These are phyloP conservation scores for Emmelina monodactyla DNA, from an alignment of 2,888 invertebrate genomes.

Conservation along the genomic window DNA sequence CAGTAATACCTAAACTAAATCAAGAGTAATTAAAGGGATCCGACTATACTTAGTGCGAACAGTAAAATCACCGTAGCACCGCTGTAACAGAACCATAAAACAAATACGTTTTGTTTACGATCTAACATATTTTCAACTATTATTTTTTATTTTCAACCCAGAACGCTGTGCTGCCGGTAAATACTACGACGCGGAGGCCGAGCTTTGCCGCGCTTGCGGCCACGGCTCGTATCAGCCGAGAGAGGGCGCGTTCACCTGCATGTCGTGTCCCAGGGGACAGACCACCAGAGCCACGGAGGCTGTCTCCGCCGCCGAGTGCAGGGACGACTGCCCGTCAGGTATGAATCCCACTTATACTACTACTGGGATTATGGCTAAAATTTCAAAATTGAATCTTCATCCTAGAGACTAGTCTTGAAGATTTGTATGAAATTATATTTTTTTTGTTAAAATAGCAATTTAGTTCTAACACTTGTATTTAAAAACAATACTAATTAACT, in stretches of 20 bases:
- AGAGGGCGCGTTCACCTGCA: conserved; percentile 89
- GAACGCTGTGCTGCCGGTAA: conserved; percentile 94
- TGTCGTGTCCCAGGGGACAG: conserved; percentile 88
- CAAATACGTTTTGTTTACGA: conserved; percentile 7
- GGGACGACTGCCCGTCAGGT: conserved; percentile 86
- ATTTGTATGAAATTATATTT: too few species aligned
- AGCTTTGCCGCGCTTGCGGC: conserved; percentile 90
- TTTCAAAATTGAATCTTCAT: too few species aligned
- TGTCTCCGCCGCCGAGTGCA: conserved; percentile 84
- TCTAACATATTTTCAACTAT: conserved; percentile 2
- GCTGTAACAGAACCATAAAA: too few species aligned
- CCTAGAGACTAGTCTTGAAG: too few species aligned
- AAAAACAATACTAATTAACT: background rate
- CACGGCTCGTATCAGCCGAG: conserved; percentile 92
- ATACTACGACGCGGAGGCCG: conserved; percentile 88
- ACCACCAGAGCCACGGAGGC: conserved; percentile 92
- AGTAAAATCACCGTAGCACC: too few species aligned
- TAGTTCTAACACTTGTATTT: background rate
- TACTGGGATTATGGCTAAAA: too few species aligned
- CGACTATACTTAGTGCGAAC: too few species aligned
- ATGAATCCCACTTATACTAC: conserved; percentile 12
- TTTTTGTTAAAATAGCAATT: background rate
- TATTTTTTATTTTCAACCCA: conserved; percentile 21
- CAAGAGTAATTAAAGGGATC: too few species aligned
- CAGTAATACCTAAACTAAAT: too few species aligned